Evolutionary conservation across 1,140 invertebrate genomes (phyloP).

Genomic region (Drosophila obscura): DNA sequence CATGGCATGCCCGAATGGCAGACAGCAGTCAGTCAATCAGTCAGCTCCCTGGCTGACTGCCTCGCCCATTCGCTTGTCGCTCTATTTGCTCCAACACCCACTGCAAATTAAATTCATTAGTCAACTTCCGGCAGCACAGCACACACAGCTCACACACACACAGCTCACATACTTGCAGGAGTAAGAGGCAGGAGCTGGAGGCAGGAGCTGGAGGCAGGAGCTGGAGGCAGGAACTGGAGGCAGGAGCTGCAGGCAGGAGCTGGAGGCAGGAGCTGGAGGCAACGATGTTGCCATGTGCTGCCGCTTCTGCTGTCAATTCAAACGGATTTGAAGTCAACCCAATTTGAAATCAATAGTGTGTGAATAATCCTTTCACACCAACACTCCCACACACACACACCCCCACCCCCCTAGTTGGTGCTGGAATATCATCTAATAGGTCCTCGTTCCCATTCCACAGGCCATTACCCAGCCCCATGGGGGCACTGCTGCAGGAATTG

Average conservation of each 20-base stretch:
- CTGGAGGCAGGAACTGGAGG: not conserved
- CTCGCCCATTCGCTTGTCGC: slow-evolving; percentile 24
- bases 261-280: not conserved
- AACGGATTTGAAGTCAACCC: slow-evolving; percentile 82
- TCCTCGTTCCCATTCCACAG: not conserved
- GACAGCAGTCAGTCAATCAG: slow-evolving; percentile 48
- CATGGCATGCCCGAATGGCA: not conserved
- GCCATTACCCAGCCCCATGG: not conserved
- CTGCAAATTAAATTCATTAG: slow-evolving; percentile 82
- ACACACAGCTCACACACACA: slow-evolving; percentile 34
- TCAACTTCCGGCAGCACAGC: slow-evolving; percentile 70
- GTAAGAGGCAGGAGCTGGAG: not conserved
- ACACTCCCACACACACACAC: slow-evolving; percentile 34
- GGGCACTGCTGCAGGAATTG: slow-evolving; percentile 33
- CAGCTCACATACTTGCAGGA: slow-evolving; percentile 32
- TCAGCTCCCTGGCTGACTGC: slow-evolving; percentile 17
- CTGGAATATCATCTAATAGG: slow-evolving; percentile 53
- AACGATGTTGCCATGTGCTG: slow-evolving; percentile 62
- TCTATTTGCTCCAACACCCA: slow-evolving; percentile 79
- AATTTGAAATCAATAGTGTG: slow-evolving; percentile 83
- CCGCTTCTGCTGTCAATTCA: slow-evolving; percentile 71
- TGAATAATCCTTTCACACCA: slow-evolving; percentile 81
- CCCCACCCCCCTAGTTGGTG: not conserved
- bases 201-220: no score
- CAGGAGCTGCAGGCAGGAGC: not conserved